These are phyloP conservation scores for Ophioninae sp. DNA, from an alignment of 2,888 invertebrate species.

Conservation along the genomic window DNA sequence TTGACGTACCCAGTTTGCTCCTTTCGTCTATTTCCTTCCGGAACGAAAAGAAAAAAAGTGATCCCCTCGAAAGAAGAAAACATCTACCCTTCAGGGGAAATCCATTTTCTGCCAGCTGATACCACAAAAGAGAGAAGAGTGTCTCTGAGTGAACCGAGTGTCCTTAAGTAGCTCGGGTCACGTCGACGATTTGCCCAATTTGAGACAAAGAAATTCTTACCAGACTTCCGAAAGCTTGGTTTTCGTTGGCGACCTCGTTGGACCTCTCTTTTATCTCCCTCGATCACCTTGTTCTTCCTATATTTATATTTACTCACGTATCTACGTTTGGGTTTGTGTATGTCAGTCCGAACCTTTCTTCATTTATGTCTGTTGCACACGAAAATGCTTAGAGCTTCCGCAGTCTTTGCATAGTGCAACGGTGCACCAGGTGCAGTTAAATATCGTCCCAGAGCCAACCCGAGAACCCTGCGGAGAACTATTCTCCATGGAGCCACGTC, in stretches of 20 bases:
- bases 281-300: neutral
- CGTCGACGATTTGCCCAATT: constrained; percentile 46
- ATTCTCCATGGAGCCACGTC: constrained; percentile 23
- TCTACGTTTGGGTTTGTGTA: neutral
- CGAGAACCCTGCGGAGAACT: constrained; percentile 30
- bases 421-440: constrained; percentile 53
- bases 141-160: constrained; percentile 22
- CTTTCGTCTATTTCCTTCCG: neutral
- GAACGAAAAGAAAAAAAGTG: constrained; percentile 25
- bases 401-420: constrained; percentile 31
- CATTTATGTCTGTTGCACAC: constrained; percentile 8
- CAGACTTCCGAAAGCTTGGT: constrained; percentile 25
- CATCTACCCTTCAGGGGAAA: constrained; percentile 16
- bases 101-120: constrained; percentile 25
- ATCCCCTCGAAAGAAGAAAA: constrained; percentile 19
- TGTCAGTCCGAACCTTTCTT: neutral
- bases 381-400: constrained; percentile 36
- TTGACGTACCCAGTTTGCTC: neutral
- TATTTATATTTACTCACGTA: neutral
- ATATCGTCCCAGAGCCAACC: constrained; percentile 36
- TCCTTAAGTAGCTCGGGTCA: constrained; percentile 42
- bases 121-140: constrained; percentile 12
- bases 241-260: constrained; percentile 12
- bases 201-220: constrained; percentile 41
- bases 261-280: neutral